phyloP scores from a whole-genome alignment of 2,797 vertebrate genomes.

The Heterohyrax brucei region DNA sequence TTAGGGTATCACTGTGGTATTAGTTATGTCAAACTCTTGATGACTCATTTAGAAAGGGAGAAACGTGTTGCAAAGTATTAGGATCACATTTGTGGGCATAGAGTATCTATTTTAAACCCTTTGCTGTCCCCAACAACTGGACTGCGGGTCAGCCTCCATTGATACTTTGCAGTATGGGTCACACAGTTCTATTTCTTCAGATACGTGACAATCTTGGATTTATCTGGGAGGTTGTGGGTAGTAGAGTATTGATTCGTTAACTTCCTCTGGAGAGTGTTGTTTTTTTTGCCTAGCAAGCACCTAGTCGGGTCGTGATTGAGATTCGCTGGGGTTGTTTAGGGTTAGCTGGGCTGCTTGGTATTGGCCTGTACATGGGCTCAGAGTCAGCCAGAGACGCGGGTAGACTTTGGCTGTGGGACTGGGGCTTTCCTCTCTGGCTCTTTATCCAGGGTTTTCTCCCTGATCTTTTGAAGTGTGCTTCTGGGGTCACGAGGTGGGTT shows the following conservation, averaged over 20 bases:
- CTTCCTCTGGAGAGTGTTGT: not conserved
- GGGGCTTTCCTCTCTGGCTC: not conserved
- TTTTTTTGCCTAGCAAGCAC: not conserved
- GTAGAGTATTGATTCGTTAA: not conserved
- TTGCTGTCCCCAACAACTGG: not conserved
- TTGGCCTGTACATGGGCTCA: not conserved
- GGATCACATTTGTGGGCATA: not conserved
- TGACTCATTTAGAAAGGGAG: no score
- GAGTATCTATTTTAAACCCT: not conserved
- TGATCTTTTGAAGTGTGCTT: not conserved
- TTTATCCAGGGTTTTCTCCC: not conserved
- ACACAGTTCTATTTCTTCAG: not conserved
- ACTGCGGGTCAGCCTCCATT: not conserved
- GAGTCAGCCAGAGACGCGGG: not conserved
- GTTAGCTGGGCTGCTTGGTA: not conserved
- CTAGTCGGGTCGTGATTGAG: not conserved
- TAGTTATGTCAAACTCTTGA: no score
- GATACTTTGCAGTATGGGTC: not conserved
- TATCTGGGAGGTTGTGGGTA: not conserved
- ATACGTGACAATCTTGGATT: not conserved
- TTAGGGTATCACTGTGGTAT: no score
- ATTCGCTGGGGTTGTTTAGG: not conserved
- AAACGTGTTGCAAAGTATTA: no score
- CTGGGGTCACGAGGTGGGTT: not conserved
- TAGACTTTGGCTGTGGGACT: not conserved